A percentile compares a stretch with the other conserved stretches of the same genome.
Evolutionary conservation across 35 echinoderm and acorn worm species (phyloP).

Genomic region (Amphiura filiformis): DNA sequence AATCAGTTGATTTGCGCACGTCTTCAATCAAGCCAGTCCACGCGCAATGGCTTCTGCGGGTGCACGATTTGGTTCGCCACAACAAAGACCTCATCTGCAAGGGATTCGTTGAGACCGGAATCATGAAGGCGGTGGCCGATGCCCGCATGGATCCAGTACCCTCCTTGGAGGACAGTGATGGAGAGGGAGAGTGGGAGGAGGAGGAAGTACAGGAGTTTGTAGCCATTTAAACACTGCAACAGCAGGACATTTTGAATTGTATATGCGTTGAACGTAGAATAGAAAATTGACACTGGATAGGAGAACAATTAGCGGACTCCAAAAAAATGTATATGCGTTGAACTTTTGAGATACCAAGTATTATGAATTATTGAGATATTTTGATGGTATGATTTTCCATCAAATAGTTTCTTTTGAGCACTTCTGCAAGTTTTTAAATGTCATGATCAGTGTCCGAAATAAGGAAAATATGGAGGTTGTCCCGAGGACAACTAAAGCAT

Average conservation of each 20-base stretch:
- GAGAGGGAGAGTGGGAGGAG: background rate
- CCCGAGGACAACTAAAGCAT: no score
- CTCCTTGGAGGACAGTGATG: background rate
- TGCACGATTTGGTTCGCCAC: conserved; percentile 19
- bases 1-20: conserved; percentile 3
- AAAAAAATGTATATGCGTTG: background rate
- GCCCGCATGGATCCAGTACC: conserved; percentile 9
- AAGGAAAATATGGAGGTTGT: no score
- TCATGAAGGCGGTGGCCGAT: conserved; percentile 14
- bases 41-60: conserved; percentile 23
- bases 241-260: background rate
- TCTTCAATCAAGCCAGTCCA: conserved; percentile 21
- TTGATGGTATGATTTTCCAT: background rate
- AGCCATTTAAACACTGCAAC: background rate
- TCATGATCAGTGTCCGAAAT: no score
- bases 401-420: background rate
- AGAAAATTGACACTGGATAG: background rate
- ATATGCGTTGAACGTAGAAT: background rate
- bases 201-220: background rate
- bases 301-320: background rate
- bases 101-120: conserved; percentile 3
- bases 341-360: background rate
- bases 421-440: no score
- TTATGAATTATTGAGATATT: no score
- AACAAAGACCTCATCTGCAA: conserved; percentile 2